Percentiles rank a stretch among this genome's conserved stretches.
phyloP scores from a whole-genome alignment of 2,888 invertebrate genomes.

The Heterodera filipjevi region DNA sequence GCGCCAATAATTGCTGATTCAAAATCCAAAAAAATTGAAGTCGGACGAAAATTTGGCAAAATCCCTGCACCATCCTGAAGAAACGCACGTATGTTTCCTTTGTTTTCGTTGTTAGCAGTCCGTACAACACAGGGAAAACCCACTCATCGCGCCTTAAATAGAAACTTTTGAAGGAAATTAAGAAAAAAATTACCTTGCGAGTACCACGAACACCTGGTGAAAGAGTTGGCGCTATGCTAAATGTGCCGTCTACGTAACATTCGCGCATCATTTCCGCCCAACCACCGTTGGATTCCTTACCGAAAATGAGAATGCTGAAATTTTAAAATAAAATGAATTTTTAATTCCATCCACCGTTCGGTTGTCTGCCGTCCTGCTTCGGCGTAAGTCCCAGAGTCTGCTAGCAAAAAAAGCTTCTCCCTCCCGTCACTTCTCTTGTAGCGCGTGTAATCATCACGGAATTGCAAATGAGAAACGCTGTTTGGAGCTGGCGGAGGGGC shows the following conservation, averaged over 20 bases:
- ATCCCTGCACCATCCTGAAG: not conserved
- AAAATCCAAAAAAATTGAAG: not conserved
- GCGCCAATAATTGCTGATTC: conserved; percentile 17
- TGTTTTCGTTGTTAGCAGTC: too few relatives aligned
- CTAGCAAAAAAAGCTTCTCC: not conserved
- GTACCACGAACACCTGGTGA: conserved; percentile 7
- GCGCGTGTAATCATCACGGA: not conserved
- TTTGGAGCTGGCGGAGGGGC: not conserved
- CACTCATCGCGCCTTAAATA: conserved; percentile 10
- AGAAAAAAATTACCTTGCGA: conserved; percentile 23
- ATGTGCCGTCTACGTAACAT: conserved; percentile 22
- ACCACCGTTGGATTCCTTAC: not conserved
- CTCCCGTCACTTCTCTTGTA: not conserved
- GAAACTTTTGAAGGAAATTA: too few relatives aligned
- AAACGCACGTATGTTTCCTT: too few relatives aligned
- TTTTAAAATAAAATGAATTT: too few relatives aligned
- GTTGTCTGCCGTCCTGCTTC: too few relatives aligned
- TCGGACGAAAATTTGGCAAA: too few relatives aligned
- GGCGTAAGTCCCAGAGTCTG: too few relatives aligned
- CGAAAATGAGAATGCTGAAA: conserved; percentile 25
- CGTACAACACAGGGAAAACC: conserved; percentile 28
- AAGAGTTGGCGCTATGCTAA: conserved; percentile 3
- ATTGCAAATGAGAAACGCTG: not conserved
- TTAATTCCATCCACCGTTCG: too few relatives aligned
- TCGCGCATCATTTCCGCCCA: not conserved